Conservation (phyloP, 2,113 vertebrate species). For the Chascanopsetta lugubris region DNA sequence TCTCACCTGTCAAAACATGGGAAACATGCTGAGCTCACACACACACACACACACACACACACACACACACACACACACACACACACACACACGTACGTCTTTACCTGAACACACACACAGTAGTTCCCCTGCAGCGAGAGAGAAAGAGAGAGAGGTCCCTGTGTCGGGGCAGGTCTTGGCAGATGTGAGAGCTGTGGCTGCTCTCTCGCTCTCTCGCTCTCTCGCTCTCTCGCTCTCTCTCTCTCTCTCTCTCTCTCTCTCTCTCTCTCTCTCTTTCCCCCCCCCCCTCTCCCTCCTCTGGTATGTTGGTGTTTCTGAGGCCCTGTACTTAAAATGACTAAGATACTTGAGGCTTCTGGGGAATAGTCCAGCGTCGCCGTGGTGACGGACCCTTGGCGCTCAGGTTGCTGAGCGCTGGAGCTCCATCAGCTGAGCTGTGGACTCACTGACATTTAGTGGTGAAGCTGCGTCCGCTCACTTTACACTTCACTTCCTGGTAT, state of each 20-base stretch:
- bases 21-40: not conserved
- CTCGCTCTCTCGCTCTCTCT: conserved; percentile 52
- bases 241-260: no score
- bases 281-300: conserved; percentile 45
- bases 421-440: no score
- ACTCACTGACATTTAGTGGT: no score
- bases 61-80: conserved; percentile 11
- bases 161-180: conserved; percentile 69
- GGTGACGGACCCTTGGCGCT: conserved; percentile 22
- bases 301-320: conserved; percentile 64
- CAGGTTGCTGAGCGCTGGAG: not conserved
- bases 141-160: conserved; percentile 49
- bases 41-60: not conserved
- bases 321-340: conserved; percentile 77
- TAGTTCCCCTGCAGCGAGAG: conserved; percentile 10
- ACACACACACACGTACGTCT: no score
- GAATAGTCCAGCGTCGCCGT: conserved; percentile 36
- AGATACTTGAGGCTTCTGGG: conserved; percentile 68
- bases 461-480: no score
- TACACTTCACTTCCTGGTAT: no score
- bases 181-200: conserved; percentile 62
- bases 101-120: conserved; percentile 1
- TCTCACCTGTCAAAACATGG: conserved; percentile 71
- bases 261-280: no score
- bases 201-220: conserved; percentile 60